phyloP scores from a whole-genome alignment of 2,888 invertebrate genomes.

The Lapara coniferarum region DNA sequence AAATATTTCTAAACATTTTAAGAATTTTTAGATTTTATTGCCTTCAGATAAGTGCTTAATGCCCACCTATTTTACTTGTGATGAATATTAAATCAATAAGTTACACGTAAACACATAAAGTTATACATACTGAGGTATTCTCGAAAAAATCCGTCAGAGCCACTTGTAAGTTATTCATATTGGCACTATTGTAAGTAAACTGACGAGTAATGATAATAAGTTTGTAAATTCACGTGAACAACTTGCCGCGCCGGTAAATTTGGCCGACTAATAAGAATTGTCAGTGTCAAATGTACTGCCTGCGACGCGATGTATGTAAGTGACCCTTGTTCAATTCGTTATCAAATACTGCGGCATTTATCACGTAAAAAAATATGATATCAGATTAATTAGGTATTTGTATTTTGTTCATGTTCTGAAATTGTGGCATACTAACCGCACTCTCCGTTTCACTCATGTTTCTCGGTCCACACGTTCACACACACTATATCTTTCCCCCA shows the following conservation, averaged over 20 bases:
- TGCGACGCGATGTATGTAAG: not conserved
- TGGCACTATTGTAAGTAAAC: conserved; percentile 25
- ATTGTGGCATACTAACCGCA: conserved; percentile 44
- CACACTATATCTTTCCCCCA: conserved; percentile 9
- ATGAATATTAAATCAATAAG: too few species aligned
- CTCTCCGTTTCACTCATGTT: conserved; percentile 49
- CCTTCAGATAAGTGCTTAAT: too few species aligned
- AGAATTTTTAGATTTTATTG: too few species aligned
- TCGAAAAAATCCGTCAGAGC: conserved; percentile 56
- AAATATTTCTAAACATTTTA: too few species aligned
- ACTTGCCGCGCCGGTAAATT: not conserved
- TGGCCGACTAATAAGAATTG: conserved; percentile 18
- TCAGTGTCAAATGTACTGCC: conserved; percentile 33
- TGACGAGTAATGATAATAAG: not conserved
- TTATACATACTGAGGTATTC: conserved; percentile 57
- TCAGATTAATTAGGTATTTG: not conserved
- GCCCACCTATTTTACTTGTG: too few species aligned
- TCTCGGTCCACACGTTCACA: conserved; percentile 30
- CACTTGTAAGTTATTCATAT: conserved; percentile 63
- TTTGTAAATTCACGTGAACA: conserved; percentile 3
- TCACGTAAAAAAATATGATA: conserved; percentile 25
- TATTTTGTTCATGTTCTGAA: not conserved
- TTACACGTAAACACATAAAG: not conserved
- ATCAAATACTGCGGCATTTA: conserved; percentile 29
- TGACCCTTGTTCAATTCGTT: conserved; percentile 39